Percentiles rank a stretch among this genome's conserved stretches.
These are phyloP conservation scores for Rhingia rostrata DNA, from an alignment of 2,888 invertebrate species.

Conservation along the genomic window DNA sequence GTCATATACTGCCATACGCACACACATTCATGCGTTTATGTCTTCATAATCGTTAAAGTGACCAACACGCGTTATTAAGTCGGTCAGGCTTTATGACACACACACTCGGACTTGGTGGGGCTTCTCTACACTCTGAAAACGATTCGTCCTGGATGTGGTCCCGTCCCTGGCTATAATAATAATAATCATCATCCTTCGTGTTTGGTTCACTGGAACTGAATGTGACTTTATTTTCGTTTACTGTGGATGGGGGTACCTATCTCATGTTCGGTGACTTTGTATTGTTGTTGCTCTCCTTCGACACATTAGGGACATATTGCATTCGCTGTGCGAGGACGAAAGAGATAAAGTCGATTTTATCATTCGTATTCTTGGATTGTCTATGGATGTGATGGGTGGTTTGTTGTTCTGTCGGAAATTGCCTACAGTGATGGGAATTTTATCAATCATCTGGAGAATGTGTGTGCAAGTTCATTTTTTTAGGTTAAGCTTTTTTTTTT, in stretches of 20 bases:
- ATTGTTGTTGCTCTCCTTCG: slow-evolving; percentile 10
- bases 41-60: slow-evolving; percentile 69
- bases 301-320: slow-evolving; percentile 62
- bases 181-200: slow-evolving; percentile 58
- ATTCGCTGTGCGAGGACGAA: neutral
- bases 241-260: neutral
- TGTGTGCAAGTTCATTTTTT: slow-evolving; percentile 29
- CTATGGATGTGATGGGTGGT: slow-evolving; percentile 31
- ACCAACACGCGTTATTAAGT: slow-evolving; percentile 60
- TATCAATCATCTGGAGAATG: slow-evolving; percentile 30
- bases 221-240: slow-evolving; percentile 29
- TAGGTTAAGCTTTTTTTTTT: neutral
- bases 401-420: slow-evolving; percentile 62
- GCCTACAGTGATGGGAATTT: slow-evolving; percentile 57
- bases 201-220: slow-evolving; percentile 50
- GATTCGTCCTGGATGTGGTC: neutral
- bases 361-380: slow-evolving; percentile 53
- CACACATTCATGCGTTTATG: slow-evolving; percentile 54
- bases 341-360: slow-evolving; percentile 23
- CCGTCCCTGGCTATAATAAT: slow-evolving; percentile 25
- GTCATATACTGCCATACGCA: slow-evolving; percentile 21
- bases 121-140: neutral
- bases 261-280: neutral
- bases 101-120: neutral
- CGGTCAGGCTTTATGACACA: slow-evolving; percentile 41